Conservation (phyloP, 2,113 vertebrate genomes). For the Rhinolophus ferrumequinum region DNA sequence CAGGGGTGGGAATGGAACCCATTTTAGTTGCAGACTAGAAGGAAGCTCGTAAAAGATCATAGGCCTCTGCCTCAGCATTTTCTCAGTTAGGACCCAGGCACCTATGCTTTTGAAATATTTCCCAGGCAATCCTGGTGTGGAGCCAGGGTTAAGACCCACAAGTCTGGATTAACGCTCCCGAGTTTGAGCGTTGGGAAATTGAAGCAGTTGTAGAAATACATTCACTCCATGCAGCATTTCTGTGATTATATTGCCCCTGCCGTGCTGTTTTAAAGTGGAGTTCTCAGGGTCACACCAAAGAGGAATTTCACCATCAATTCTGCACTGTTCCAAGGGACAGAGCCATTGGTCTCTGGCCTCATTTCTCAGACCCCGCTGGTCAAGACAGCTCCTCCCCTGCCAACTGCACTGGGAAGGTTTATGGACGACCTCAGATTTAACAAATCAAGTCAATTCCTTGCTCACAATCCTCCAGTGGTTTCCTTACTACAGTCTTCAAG, state of each 20-base stretch:
- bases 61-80: not conserved
- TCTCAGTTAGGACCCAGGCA: not conserved
- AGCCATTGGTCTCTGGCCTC: not conserved
- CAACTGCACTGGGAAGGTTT: not conserved
- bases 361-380: not conserved
- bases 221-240: not conserved
- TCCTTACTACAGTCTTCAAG: not conserved
- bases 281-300: accelerated
- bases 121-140: not conserved
- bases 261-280: not conserved
- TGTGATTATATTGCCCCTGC: not conserved
- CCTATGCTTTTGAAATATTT: not conserved
- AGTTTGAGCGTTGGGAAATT: not conserved
- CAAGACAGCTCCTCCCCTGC: not conserved
- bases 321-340: not conserved
- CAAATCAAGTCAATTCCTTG: not conserved
- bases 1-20: no score
- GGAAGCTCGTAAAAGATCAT: not conserved
- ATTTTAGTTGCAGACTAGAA: not conserved
- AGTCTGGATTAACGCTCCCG: not conserved
- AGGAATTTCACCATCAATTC: not conserved
- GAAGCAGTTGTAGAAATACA: not conserved
- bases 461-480: not conserved
- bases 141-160: not conserved
- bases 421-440: not conserved